Evolutionary conservation across 2,888 invertebrate species (phyloP), one percentile per base, ranked within the genome.

Genomic region (Cyclophora punctaria): DNA sequence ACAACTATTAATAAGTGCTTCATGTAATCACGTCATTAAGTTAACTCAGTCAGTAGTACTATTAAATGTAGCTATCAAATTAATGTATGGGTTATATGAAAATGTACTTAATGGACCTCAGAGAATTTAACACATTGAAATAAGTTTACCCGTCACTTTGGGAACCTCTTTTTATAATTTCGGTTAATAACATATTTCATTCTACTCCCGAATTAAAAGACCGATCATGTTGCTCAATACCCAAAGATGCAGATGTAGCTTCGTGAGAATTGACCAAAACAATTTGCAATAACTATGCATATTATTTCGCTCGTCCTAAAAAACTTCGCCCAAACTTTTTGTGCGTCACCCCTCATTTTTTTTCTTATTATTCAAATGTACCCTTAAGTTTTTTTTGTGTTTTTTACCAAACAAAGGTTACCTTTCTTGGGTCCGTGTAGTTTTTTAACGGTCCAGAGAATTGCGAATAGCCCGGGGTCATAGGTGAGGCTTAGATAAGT

Each of bases 231-330:
- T 37, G 4, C 37, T 37, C 37, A 37, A 5, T 5, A 34, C 44
- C 34, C 33, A 44, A 44, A 20, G 34, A 34, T 33, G 7, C n/a
- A 20, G 4, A 44, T 44, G n/a, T 42, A 52, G 48, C 45, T 71
- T 64, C 86, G 86, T 87, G 87, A 82, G 87, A 87, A 86, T 62
- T 76, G 80, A 77, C 80, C 81, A 73, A 71, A 75, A 76, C 70
- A 81, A 85, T 83, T 80, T 80, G 80, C 78, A 66, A 65, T 72
- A 71, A 71, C 77, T 78, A 73, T 81, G 76, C 79, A 79, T 76
- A 74, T 70, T 73, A 75, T 69, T 73, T 67, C 64, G 66, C 71
- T 78, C 73, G 79, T 78, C 67, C 74, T 79, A 75, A 83, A 88
- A 86, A 88, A 85, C 62, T 65, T 69, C 77, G 78, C 67, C 71